phyloP scores from a whole-genome alignment of 2,797 vertebrate species.

The Leuciscus waleckii region DNA sequence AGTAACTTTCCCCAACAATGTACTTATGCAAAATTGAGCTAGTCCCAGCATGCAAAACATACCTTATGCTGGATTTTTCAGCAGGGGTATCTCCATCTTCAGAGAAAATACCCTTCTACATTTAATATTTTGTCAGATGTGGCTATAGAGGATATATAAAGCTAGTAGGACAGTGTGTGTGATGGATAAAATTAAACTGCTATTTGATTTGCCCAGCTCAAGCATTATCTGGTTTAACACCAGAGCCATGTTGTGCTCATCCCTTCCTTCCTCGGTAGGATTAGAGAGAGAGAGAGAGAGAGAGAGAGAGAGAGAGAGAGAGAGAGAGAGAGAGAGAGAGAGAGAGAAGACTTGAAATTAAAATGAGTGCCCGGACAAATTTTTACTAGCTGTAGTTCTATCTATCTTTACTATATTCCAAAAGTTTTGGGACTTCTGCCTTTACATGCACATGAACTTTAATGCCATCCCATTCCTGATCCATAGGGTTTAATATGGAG shows the following conservation, averaged over 20 bases:
- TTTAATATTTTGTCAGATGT: not conserved
- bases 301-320: not conserved
- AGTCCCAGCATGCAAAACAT: too few relatives aligned
- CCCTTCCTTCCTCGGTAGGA: conserved; percentile 27
- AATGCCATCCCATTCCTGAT: too few relatives aligned
- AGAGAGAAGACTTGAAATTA: not conserved
- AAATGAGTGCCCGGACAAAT: not conserved
- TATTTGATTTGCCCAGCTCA: conserved; percentile 24
- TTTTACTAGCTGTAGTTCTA: too few relatives aligned
- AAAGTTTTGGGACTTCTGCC: too few relatives aligned
- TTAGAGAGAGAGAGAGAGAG: conserved; percentile 23
- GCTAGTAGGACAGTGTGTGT: not conserved
- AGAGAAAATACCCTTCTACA: not conserved
- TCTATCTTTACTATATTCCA: not conserved
- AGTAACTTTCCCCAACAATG: not conserved
- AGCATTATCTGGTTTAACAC: conserved; percentile 52
- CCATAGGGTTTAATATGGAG: too few relatives aligned
- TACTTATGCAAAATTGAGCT: not conserved
- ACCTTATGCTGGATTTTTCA: too few relatives aligned
- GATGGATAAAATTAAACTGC: conserved; percentile 38
- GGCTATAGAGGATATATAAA: not conserved
- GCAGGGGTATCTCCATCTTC: not conserved
- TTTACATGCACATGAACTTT: too few relatives aligned
- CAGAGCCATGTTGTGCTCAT: conserved; percentile 30
- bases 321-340: too few relatives aligned